Percentiles rank a stretch among this genome's conserved stretches.
These are phyloP conservation scores for Neelides folsomi DNA, from an alignment of 2,888 invertebrate genomes.

Conservation along the genomic window DNA sequence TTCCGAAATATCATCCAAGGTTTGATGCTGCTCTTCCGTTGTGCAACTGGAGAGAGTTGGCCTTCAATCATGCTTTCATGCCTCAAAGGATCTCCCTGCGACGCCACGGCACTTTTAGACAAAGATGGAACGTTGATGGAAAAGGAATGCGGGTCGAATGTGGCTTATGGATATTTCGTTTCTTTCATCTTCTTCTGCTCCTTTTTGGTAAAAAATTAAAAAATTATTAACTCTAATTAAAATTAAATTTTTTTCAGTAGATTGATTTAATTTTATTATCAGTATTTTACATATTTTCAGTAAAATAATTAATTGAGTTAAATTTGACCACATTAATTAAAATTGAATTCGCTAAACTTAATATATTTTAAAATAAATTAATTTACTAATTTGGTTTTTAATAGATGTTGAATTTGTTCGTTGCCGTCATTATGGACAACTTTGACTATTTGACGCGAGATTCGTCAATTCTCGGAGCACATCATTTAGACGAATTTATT, in stretches of 20 bases:
- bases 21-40: conserved; percentile 49
- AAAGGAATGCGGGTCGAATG: conserved; percentile 78
- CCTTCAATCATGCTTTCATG: conserved; percentile 98
- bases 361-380: too few relatives aligned
- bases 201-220: conserved; percentile 63
- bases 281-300: too few relatives aligned
- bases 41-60: conserved; percentile 98
- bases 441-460: conserved; percentile 98
- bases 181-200: conserved; percentile 99
- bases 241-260: too few relatives aligned
- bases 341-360: too few relatives aligned
- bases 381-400: conserved; percentile 28
- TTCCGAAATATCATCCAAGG: conserved; percentile 46
- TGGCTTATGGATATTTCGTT: conserved; percentile 95
- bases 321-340: too few relatives aligned
- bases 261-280: too few relatives aligned
- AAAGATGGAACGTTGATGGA: background rate
- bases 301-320: too few relatives aligned
- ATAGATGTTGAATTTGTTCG: conserved; percentile 97
- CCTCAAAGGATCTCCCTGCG: conserved; percentile 68
- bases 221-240: too few relatives aligned
- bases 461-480: conserved; percentile 97
- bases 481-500: conserved; percentile 99
- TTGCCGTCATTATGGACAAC: conserved; percentile 99
- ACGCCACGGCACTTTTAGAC: background rate